A percentile compares a stretch with the other conserved stretches of the same genome.
Conservation (phyloP, 1,140 invertebrate genomes). For the Cyclina sinensis region DNA sequence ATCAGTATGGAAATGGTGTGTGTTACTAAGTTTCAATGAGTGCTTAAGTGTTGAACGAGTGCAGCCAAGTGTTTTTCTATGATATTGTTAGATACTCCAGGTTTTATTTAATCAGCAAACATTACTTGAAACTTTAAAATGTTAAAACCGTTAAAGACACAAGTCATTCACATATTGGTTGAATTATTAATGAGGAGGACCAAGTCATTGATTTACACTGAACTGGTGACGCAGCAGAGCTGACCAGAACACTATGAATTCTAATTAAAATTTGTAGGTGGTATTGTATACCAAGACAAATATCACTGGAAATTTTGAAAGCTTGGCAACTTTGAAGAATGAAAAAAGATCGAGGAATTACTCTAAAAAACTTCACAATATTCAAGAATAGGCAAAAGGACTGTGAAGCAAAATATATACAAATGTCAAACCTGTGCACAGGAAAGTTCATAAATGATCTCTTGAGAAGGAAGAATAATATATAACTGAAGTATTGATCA, state of each 20-base stretch:
- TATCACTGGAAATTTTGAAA: too few relatives aligned
- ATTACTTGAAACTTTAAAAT: background rate
- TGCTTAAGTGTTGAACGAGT: background rate
- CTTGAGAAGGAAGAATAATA: background rate
- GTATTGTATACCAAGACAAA: too few relatives aligned
- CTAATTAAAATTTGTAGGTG: too few relatives aligned
- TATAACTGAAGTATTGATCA: background rate
- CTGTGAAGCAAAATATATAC: too few relatives aligned
- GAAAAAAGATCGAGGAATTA: too few relatives aligned
- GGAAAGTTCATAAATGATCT: background rate
- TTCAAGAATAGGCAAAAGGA: too few relatives aligned
- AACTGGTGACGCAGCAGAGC: background rate
- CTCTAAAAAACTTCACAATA: too few relatives aligned
- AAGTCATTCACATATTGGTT: background rate
- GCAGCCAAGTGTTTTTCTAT: background rate
- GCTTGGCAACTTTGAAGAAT: too few relatives aligned
- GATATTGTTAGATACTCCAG: background rate
- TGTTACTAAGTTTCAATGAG: background rate
- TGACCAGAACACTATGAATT: too few relatives aligned
- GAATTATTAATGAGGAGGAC: background rate
- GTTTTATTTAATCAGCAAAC: conserved; percentile 3
- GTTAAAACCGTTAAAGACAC: background rate
- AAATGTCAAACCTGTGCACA: background rate
- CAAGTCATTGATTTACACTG: background rate
- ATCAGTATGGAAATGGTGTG: background rate